Base-by-base conservation (phyloP, 2,113 vertebrate genomes). In the Corynorhinus townsendii region DNA sequence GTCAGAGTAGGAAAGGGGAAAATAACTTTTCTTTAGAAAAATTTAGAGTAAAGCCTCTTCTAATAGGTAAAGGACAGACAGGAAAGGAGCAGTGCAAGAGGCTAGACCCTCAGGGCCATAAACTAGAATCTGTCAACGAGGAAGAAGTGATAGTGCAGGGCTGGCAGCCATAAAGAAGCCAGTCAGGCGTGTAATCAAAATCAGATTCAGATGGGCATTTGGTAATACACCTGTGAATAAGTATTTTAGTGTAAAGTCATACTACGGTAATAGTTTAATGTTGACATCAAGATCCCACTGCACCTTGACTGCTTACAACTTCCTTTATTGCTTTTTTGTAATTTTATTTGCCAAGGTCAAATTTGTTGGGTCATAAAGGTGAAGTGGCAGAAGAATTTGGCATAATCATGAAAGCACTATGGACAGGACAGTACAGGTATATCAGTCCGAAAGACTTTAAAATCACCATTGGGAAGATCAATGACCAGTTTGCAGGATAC, bases 371-470 rank as follows among this genome's bases (percentile, higher is more conserved):
- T 0, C 99, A 99, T 97, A 99, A 99, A 98, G 99, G 99, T 59
- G 99, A 99, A 97, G 99, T 99, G 95, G 99, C 99, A 0, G 99
- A 99, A 97, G 99, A 99, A 97, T 99, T 99, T 98, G 99, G 99
- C 30, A 99, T 99, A 87, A 99, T 99, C 92, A 99, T 99, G 99
- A 99, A 99, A 97, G 99, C 99, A 5, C 96, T 99, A 87, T 99
- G 99, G 99, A 98, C 98, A 2, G 99, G 99, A 80, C 99, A 99
- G 88, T 99, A 99, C 95, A 99, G 99, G 97, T 99, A 97, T 90
- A 99, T 99, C 97, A 99, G 99, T 94, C 99, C 99, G 0, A 99
- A 99, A 77, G 99, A 99, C 97, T 99, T 99, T 80, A 99, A 99
- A 98, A 98, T 99, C 97, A 99, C 99, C 95, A 99, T 99, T 81